Base-by-base conservation (phyloP, 2,113 vertebrate genomes). In the Lophura nycthemera region DNA sequence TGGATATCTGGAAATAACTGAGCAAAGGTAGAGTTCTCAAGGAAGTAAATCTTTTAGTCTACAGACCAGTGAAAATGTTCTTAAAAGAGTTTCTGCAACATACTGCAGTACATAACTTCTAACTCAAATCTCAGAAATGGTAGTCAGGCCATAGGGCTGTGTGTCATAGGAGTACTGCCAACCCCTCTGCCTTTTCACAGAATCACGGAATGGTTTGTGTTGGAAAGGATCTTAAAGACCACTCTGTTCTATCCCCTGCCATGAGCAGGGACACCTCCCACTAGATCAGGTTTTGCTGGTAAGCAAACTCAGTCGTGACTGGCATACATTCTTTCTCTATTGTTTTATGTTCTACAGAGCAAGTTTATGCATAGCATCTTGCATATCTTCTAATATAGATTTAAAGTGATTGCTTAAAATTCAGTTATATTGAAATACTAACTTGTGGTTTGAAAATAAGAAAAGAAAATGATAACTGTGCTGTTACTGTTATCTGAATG, bases 391-490 rank as follows among this genome's bases (percentile, higher is more conserved):
- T 27, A 48, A 29, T 29, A 32, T 7, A 57, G 30, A 32, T n/a
- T 32, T 57, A 20, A 59, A 59, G 24, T 8, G 13, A 8, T 38
- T 50, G 40, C 43, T 89, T 63, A 9, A 74, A 75, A 36, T 57
- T 85, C 32, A 4, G 8, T 36, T 38, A 8, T 38, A 7, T 6
- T 40, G 40, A 81, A 88, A 60, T 43, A 74, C 34, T 83, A 80
- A 42, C 38, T 27, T 22, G 5, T 65, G 43, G 30, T 71, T 92
- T 91, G 45, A 75, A 91, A 81, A 32, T 56, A 66, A 72, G 64
- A 43, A 83, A 85, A 25, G n/a, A 64, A 32, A 66, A 32, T 59
- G 21, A 13, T 83, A 48, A 16, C 8, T 29, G 6, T 45, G 19
- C 61, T 83, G 32, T 15, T 72, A 80, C 32, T 0, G 1, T 64